Base-by-base conservation (phyloP, 2,888 invertebrate species). In the Xanthia togata region DNA sequence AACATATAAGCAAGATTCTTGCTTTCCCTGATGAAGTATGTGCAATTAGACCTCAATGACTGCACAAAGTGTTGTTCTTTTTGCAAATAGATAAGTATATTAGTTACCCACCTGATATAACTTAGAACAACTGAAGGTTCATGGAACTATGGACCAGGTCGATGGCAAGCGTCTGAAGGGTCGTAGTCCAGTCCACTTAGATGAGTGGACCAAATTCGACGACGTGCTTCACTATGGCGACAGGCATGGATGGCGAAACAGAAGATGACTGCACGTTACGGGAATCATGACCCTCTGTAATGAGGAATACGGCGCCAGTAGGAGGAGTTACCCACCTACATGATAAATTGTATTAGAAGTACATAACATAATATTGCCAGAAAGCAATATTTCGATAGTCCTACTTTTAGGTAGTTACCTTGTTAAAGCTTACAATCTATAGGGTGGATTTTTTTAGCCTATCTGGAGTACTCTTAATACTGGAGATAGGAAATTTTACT, bases 1-100 rank as follows among this genome's bases (percentile, higher is more conserved):
- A 55, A 64, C 44, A n/a, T 65, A 75, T 60, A 57, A 47, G 23
- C 44, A 64, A 53, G 3, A 31, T 74, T 73, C 11, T 20, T 35
- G 31, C 2, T 9, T 62, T 35, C 31, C 9, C 12, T 47, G 20
- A 35, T 38, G 31, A 60, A 23, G 20, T 59, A 59, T 35, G 41
- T 63, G 41, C 76, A 64, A 70, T 70, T 41, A 23, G n/a, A 68
- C 6, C 23, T 44, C 11, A 44, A 26, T 60, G n/a, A 63, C 44
- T 44, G 8, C 41, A 11, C 17, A 50, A 47, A 9, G 12, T 41
- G 14, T 63, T 26, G 50, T 68, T 31, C 17, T 4, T 41, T 63
- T 38, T 38, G 14, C 23, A 38, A 38, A 6, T 5, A 57, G 50
- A 5, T 47, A 47, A 12, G 55, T 57, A n/a, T 26, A 12, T 38